Conservation (phyloP, 2,797 vertebrate species). For the Chaetodon trifasciatus region DNA sequence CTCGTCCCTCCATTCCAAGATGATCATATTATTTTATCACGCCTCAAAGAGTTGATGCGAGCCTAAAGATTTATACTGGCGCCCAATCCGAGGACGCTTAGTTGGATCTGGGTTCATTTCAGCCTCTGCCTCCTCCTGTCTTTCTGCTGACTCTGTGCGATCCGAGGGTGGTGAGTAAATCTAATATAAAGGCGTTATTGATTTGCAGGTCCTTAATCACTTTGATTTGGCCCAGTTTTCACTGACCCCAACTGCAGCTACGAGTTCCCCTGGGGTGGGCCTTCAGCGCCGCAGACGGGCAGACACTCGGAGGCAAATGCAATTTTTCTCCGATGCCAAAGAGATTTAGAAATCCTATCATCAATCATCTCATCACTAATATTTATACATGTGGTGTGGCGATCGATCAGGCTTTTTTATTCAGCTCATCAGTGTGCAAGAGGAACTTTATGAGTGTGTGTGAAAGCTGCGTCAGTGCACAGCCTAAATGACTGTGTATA, state of each 20-base stretch:
- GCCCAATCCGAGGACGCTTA: slow-evolving; percentile 61
- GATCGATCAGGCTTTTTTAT: slow-evolving; percentile 55
- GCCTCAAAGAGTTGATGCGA: slow-evolving; percentile 65
- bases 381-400: slow-evolving; percentile 63
- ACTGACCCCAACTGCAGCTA: slow-evolving; percentile 73
- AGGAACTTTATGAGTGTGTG: slow-evolving; percentile 32
- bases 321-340: slow-evolving; percentile 76
- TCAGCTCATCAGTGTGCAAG: slow-evolving; percentile 32
- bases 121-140: slow-evolving; percentile 48
- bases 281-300: slow-evolving; percentile 42
- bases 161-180: slow-evolving; percentile 77
- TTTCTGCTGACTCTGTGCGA: slow-evolving; percentile 83
- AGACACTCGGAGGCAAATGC: slow-evolving; percentile 66
- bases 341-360: slow-evolving; percentile 74
- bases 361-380: slow-evolving; percentile 82
- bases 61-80: slow-evolving; percentile 75
- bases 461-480: not conserved
- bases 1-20: slow-evolving; percentile 41
- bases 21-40: slow-evolving; percentile 71
- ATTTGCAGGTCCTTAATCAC: slow-evolving; percentile 86
- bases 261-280: slow-evolving; percentile 63
- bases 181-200: slow-evolving; percentile 87
- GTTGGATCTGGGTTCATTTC: slow-evolving; percentile 67
- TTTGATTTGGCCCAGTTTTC: slow-evolving; percentile 85
- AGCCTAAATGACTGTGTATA: not conserved